Evolutionary conservation across 1,140 invertebrate species (phyloP).

Genomic region (Homalodisca vitripennis): DNA sequence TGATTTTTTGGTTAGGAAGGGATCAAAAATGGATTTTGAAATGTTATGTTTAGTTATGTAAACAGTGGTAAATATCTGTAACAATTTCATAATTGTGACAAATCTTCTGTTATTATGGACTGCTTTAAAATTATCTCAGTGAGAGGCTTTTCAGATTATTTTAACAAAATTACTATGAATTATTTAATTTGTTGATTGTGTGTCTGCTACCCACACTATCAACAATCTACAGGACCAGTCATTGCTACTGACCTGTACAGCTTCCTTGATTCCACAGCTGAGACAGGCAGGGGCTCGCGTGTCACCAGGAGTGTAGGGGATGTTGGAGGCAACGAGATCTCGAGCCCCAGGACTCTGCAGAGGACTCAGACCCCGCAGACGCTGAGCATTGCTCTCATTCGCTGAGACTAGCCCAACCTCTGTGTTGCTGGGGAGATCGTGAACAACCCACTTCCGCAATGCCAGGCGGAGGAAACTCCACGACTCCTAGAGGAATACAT

Average conservation of each 20-base stretch:
- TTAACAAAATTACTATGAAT: no score
- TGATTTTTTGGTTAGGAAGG: no score
- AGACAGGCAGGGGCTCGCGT: constrained; percentile 51
- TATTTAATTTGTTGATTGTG: no score
- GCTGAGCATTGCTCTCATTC: constrained; percentile 47
- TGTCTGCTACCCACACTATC: no score
- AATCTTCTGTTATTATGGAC: no score
- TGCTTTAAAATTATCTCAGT: no score
- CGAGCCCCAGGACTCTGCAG: constrained; percentile 44
- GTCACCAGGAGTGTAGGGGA: constrained; percentile 54
- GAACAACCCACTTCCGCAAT: constrained; percentile 56
- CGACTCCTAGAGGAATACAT: constrained; percentile 56
- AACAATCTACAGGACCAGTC: no score
- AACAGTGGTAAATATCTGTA: no score
- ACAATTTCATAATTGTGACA: background rate
- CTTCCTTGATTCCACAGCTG: constrained; percentile 52
- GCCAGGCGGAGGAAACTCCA: constrained; percentile 59
- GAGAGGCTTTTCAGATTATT: no score
- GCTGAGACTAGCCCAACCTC: constrained; percentile 52
- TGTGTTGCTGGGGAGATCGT: constrained; percentile 52
- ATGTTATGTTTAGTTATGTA: no score
- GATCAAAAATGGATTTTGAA: no score
- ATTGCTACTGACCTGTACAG: constrained; percentile 49
- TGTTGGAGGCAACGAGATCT: constrained; percentile 51
- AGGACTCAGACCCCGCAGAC: constrained; percentile 42